Evolutionary conservation across 2,113 vertebrate species (phyloP).

Genomic region (Mixornis gularis): DNA sequence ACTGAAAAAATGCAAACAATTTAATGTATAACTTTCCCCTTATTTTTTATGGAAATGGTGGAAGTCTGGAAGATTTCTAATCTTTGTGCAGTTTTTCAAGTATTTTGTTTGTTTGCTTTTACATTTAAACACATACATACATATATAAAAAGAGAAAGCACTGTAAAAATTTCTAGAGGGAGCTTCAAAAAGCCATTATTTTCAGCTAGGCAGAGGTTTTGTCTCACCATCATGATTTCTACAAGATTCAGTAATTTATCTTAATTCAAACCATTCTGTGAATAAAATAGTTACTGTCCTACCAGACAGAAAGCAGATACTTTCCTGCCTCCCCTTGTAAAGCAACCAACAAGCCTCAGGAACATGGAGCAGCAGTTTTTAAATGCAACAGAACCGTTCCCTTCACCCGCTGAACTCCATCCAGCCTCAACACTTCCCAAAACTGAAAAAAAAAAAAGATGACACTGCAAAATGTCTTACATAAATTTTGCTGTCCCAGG

Average conservation of each 20-base stretch:
- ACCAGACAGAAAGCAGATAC: neutral
- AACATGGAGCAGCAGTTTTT: neutral
- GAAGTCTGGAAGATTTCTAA: neutral
- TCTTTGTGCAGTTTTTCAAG: neutral
- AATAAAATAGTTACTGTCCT: neutral
- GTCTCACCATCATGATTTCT: neutral
- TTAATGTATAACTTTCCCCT: neutral
- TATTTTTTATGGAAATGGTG: neutral
- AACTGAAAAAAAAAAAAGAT: neutral
- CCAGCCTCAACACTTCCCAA: slow-evolving; percentile 17
- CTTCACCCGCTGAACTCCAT: neutral
- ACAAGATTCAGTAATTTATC: neutral
- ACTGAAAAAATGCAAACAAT: neutral
- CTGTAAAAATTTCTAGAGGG: neutral
- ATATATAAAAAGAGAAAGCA: neutral
- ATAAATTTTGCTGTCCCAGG: slow-evolving; percentile 3
- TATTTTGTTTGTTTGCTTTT: neutral
- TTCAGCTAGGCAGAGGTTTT: neutral
- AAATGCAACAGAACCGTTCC: neutral
- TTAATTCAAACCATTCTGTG: neutral
- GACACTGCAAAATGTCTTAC: slow-evolving; percentile 1
- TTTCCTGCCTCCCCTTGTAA: neutral
- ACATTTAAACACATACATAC: neutral
- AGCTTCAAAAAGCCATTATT: neutral
- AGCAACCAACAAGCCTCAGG: neutral